Percentiles rank a stretch among this genome's conserved stretches.
Evolutionary conservation across 2,888 invertebrate genomes (phyloP).

Genomic region (Pediacus dermestoides): DNA sequence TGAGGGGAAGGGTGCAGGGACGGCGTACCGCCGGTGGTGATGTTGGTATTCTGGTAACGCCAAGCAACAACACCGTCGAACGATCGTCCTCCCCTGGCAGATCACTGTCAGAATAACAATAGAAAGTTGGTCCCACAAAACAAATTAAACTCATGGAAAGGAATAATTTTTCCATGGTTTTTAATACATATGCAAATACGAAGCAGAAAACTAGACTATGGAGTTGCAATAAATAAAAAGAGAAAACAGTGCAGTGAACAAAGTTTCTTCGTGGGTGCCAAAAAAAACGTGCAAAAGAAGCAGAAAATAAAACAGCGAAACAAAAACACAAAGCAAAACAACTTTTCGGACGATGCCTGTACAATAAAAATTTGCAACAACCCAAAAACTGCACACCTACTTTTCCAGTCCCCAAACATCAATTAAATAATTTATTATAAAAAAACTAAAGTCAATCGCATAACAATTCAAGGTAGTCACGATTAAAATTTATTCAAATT

Average conservation of each 20-base stretch:
- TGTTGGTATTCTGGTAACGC: constrained; percentile 57
- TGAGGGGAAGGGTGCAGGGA: constrained; percentile 41
- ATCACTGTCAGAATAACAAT: constrained; percentile 55
- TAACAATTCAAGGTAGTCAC: background rate
- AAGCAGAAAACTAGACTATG: background rate
- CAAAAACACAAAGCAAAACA: too few relatives aligned
- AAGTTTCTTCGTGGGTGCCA: background rate
- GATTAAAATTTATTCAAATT: constrained; percentile 1
- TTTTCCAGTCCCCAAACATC: too few relatives aligned
- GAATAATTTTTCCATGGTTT: background rate
- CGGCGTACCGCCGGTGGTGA: constrained; percentile 45
- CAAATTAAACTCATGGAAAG: too few relatives aligned
- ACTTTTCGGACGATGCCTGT: too few relatives aligned
- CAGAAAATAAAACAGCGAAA: too few relatives aligned
- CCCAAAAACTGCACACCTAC: too few relatives aligned
- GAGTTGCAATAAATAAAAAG: background rate
- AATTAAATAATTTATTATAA: too few relatives aligned
- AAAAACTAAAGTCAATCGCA: too few relatives aligned
- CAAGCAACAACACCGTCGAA: constrained; percentile 59
- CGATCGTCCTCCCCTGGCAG: constrained; percentile 62
- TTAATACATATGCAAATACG: background rate
- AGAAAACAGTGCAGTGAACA: too few relatives aligned
- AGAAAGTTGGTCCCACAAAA: too few relatives aligned
- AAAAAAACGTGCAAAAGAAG: constrained; percentile 5
- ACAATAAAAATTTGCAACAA: too few relatives aligned